A percentile compares a stretch with the other conserved stretches of the same genome.
phyloP scores from a whole-genome alignment of 2,797 vertebrate genomes.

The Anniella stebbinsi region DNA sequence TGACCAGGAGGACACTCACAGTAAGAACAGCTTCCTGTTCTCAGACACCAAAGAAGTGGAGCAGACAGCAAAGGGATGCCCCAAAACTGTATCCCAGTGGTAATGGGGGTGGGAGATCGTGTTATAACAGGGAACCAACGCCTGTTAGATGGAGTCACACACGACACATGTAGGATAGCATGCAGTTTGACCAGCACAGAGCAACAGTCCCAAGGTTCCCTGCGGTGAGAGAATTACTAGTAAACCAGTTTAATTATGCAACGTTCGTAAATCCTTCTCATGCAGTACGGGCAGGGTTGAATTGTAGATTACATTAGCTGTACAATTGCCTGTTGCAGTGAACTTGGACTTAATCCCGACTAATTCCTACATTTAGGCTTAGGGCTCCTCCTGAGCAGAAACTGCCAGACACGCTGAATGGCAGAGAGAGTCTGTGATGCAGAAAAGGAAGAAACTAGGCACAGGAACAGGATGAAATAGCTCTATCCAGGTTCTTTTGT shows the following conservation, averaged over 20 bases:
- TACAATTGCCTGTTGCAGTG: background rate
- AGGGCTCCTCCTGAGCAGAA: background rate
- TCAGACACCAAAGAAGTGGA: background rate
- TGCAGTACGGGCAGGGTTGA: background rate
- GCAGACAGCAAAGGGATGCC: no score
- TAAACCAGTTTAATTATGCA: background rate
- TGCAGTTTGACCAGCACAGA: background rate
- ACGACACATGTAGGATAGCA: no score
- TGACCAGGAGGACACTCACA: background rate
- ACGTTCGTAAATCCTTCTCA: background rate
- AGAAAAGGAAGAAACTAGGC: background rate
- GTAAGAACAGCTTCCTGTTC: background rate
- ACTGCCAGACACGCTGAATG: constrained; percentile 6
- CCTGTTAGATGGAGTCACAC: no score
- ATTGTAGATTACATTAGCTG: background rate
- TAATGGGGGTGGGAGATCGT: no score
- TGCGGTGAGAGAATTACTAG: background rate
- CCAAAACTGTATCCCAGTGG: no score
- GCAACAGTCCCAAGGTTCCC: background rate
- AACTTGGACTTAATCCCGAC: background rate
- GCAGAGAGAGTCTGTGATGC: background rate
- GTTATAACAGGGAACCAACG: no score
- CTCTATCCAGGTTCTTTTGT: constrained; percentile 1
- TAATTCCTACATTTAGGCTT: fast-evolving
- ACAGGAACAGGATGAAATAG: background rate